These are phyloP conservation scores for Phocoena sinus DNA, from an alignment of 2,113 vertebrate species.

Conservation along the genomic window DNA sequence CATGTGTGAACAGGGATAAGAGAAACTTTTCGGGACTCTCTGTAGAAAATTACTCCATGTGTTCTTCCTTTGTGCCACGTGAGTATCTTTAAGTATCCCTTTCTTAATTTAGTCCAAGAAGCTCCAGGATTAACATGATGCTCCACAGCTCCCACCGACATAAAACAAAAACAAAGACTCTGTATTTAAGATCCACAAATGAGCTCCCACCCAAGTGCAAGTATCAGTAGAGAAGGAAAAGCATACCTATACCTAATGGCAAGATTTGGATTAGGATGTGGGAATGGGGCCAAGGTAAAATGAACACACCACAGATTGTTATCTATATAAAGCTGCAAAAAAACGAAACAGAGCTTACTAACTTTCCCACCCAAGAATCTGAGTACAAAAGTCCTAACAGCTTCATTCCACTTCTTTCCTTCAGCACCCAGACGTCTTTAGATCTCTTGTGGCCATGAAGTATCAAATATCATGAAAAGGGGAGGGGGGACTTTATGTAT, in stretches of 20 bases:
- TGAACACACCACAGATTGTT: neutral
- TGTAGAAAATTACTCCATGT: neutral
- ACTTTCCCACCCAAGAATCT: neutral
- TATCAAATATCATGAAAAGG: slow-evolving; percentile 48
- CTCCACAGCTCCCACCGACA: neutral
- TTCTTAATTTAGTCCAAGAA: neutral
- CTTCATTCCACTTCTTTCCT: slow-evolving; percentile 13
- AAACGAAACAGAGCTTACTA: neutral
- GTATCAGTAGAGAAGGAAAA: neutral
- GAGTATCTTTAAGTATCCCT: neutral
- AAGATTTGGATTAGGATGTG: neutral
- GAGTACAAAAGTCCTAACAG: neutral
- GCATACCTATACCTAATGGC: neutral
- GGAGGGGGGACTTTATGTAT: neutral
- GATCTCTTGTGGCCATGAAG: neutral
- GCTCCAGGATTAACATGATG: neutral
- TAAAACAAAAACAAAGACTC: neutral
- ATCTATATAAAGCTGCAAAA: neutral
- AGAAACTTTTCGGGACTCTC: neutral
- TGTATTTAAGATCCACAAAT: neutral
- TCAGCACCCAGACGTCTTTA: slow-evolving; percentile 37
- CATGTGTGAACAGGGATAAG: neutral
- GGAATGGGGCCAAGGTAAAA: neutral
- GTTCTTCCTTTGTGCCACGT: neutral
- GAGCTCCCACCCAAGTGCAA: neutral